Conservation (phyloP, 1,140 invertebrate genomes). For the Melitaea cinxia region DNA sequence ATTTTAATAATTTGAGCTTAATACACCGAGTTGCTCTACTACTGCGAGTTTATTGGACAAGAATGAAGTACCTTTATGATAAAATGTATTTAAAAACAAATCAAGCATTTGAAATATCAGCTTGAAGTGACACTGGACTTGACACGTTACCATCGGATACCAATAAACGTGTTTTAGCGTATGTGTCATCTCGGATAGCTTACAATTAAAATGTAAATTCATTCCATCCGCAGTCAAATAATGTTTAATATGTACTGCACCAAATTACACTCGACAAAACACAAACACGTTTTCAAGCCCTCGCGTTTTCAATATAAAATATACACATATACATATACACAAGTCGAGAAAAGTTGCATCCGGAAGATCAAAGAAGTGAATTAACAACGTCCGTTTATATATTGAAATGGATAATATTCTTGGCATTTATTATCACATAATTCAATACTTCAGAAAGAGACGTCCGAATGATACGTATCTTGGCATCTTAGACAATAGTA, state of each 20-base stretch:
- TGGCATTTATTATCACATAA: constrained; percentile 34
- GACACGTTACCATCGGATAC: too few species aligned
- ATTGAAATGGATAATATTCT: constrained; percentile 27
- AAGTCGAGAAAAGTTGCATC: constrained; percentile 20
- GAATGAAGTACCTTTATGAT: too few species aligned
- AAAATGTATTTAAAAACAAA: too few species aligned
- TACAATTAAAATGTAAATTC: too few species aligned
- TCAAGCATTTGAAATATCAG: too few species aligned
- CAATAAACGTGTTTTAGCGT: too few species aligned
- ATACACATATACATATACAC: not conserved
- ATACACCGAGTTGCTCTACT: too few species aligned
- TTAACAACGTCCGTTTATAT: constrained; percentile 30
- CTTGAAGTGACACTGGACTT: too few species aligned
- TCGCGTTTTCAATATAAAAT: constrained; percentile 11
- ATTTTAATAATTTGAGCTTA: too few species aligned
- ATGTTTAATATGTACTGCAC: not conserved
- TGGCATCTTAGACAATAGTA: constrained; percentile 27
- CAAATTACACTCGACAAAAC: not conserved
- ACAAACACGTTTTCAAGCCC: not conserved
- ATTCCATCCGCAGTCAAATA: too few species aligned
- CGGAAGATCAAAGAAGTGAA: constrained; percentile 34
- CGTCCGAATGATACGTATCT: constrained; percentile 24
- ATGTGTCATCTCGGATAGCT: too few species aligned
- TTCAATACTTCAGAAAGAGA: constrained; percentile 18
- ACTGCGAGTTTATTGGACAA: too few species aligned